Percentiles rank a stretch among this genome's conserved stretches.
phyloP scores from a whole-genome alignment of 2,888 invertebrate genomes.

The Matsumyia berberina region DNA sequence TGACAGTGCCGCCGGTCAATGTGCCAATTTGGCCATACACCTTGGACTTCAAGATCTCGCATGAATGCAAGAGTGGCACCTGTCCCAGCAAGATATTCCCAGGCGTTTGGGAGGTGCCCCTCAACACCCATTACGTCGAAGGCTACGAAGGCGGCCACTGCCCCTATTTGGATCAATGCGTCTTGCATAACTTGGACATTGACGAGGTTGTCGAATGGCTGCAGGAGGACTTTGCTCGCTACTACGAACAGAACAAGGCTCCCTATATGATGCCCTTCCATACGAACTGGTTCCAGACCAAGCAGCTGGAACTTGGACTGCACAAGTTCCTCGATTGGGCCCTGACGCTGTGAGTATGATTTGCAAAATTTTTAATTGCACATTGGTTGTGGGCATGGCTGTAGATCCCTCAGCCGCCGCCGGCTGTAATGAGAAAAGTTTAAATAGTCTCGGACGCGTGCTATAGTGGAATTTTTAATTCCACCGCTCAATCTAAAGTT shows the following conservation, averaged over 20 bases:
- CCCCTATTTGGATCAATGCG: slow-evolving; percentile 96
- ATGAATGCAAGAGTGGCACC: slow-evolving; percentile 96
- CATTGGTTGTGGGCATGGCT: not conserved
- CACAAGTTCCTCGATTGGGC: slow-evolving; percentile 95
- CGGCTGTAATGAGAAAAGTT: slow-evolving; percentile 72
- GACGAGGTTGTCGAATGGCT: slow-evolving; percentile 93
- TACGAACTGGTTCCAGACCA: slow-evolving; percentile 98
- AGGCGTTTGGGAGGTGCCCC: slow-evolving; percentile 96
- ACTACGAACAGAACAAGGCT: slow-evolving; percentile 94
- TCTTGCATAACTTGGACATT: slow-evolving; percentile 93
- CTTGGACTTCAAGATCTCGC: slow-evolving; percentile 95
- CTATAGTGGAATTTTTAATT: slow-evolving; percentile 53
- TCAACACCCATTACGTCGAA: slow-evolving; percentile 95
- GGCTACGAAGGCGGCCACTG: slow-evolving; percentile 96
- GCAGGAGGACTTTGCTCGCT: slow-evolving; percentile 93
- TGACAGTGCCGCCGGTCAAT: slow-evolving; percentile 92
- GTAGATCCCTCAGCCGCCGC: not conserved
- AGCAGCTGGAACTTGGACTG: slow-evolving; percentile 91
- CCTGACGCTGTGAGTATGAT: slow-evolving; percentile 87
- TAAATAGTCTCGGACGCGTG: slow-evolving; percentile 38
- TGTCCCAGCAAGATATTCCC: slow-evolving; percentile 95
- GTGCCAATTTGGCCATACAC: slow-evolving; percentile 97
- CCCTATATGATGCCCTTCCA: slow-evolving; percentile 98
- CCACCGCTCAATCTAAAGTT: slow-evolving; percentile 46
- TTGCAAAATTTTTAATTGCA: slow-evolving; percentile 27